Evolutionary conservation across 2,797 vertebrate species (phyloP), one percentile per base, ranked within the genome.

Genomic region (Sebastes steindachneri): DNA sequence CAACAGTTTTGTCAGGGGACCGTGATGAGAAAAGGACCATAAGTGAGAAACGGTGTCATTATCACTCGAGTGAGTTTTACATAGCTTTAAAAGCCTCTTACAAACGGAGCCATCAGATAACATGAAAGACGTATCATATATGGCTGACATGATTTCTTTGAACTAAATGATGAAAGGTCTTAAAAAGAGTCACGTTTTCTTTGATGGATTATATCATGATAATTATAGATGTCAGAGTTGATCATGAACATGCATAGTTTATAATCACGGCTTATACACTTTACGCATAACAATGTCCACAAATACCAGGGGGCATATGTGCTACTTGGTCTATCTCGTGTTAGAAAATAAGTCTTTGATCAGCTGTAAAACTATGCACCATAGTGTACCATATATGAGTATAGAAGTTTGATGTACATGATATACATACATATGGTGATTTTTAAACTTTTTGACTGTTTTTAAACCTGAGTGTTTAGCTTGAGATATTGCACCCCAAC

Each of bases 161-260:
- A 95, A 94, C 90, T 91, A 58, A 75, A 75, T 90, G 88, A 93
- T 93, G 85, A 94, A 91, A 93, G 84, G 77, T 91, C 84, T 89
- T 74, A 82, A 77, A 86, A 88, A 77, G 86, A 83, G 75, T 84
- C 89, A 85, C 74, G 81, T 76, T 87, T 90, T 86, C 89, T 94
- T 91, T 93, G 93, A 93, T 89, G 92, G 82, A 88, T 94, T 92
- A 76, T 91, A 82, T 82, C 88, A 90, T 79, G 84, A 87, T 93
- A 81, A 93, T 94, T 88, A 91, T 86, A 86, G 79, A 88, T 77
- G 85, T 81, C 85, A 83, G 76, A 70, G 87, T 78, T 89, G 77
- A 91, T 91, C 79, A 35, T 68, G 79, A 90, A 85, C 79, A 76
- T 84, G 79, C 77, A 83, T 82, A 67, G 66, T 85, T 88, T 89